Evolutionary conservation across 1,140 invertebrate genomes (phyloP).

Genomic region (Bilobella aurantiaca): DNA sequence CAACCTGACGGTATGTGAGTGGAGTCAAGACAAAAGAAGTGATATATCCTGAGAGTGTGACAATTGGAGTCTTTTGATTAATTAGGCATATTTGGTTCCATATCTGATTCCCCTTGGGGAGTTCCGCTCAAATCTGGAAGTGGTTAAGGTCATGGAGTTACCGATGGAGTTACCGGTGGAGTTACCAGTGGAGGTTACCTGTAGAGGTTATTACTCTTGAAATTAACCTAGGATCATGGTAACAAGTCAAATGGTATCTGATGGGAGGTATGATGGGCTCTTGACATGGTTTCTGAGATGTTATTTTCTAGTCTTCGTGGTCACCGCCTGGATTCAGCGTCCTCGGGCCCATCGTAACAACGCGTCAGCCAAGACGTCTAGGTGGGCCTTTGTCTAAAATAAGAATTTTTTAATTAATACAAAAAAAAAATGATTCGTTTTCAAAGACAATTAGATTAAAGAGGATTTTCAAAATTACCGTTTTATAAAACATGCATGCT

Average conservation of each 20-base stretch:
- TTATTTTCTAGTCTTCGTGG: background rate
- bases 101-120: background rate
- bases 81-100: background rate
- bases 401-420: conserved; percentile 30
- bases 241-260: too few species aligned
- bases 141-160: background rate
- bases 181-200: too few species aligned
- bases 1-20: too few species aligned
- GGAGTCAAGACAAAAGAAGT: too few species aligned
- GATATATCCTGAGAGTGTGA: too few species aligned
- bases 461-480: conserved; percentile 52
- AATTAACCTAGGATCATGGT: too few species aligned
- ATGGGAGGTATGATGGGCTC: too few species aligned
- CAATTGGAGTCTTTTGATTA: background rate
- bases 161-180: too few species aligned
- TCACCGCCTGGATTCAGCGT: conserved; percentile 40
- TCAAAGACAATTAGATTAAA: background rate
- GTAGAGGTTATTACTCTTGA: too few species aligned
- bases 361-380: conserved; percentile 85
- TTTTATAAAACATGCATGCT: conserved; percentile 95
- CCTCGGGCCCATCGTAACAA: conserved; percentile 82
- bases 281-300: background rate
- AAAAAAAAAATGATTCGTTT: background rate
- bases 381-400: conserved; percentile 83
- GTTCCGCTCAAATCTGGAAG: background rate